These are phyloP conservation scores for Petaurus breviceps DNA, from an alignment of 2,113 vertebrate species.

Conservation along the genomic window DNA sequence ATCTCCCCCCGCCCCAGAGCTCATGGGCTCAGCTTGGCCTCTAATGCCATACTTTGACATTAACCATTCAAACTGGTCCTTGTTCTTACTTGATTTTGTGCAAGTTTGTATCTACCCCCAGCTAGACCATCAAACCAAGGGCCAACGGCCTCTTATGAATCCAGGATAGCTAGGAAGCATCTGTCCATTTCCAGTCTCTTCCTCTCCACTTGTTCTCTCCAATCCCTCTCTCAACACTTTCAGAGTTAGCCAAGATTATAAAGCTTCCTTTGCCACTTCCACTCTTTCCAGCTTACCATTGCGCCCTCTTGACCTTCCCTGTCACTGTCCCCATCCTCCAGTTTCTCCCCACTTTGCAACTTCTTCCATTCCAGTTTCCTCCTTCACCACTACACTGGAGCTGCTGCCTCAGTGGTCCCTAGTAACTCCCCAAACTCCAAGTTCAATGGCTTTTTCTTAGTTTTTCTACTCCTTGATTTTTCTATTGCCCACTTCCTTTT, in stretches of 20 bases:
- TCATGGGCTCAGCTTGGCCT: background rate
- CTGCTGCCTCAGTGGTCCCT: background rate
- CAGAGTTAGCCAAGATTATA: background rate
- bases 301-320: background rate
- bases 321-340: background rate
- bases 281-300: background rate
- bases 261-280: background rate
- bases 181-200: background rate
- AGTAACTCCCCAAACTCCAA: background rate
- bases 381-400: no score
- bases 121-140: constrained; percentile 23
- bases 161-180: background rate
- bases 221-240: background rate
- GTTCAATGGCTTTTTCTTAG: no score
- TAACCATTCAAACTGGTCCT: background rate
- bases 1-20: no score
- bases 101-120: constrained; percentile 8
- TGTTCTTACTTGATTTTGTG: background rate
- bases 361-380: background rate
- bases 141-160: background rate
- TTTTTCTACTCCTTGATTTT: no score
- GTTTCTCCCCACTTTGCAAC: background rate
- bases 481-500: no score
- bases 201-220: background rate
- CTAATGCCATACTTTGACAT: no score